Percentiles rank a stretch among this genome's conserved stretches.
Evolutionary conservation across 2,113 vertebrate species (phyloP).

Genomic region (Himantopus leucocephalus): DNA sequence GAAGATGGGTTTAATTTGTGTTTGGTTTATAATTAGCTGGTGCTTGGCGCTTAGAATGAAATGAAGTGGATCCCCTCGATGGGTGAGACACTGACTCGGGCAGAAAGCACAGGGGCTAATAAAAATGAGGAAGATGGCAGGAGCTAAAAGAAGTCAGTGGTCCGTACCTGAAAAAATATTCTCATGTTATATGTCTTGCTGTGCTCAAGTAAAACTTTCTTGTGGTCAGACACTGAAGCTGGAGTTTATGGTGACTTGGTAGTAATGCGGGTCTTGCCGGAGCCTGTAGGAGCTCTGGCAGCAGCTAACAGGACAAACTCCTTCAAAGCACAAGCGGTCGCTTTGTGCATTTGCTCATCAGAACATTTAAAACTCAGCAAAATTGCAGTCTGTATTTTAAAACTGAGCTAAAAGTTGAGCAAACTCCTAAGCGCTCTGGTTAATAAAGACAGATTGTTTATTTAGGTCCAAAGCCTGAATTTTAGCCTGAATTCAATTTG

Average conservation of each 20-base stretch:
- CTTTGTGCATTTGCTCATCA: background rate
- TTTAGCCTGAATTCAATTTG: background rate
- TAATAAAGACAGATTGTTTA: background rate
- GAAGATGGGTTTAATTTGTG: slow-evolving; percentile 58
- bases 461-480: background rate
- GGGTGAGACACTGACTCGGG: background rate
- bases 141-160: background rate
- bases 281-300: background rate
- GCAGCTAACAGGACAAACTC: background rate
- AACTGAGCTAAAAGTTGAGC: background rate
- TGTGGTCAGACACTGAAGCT: background rate
- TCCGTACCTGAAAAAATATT: background rate
- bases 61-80: slow-evolving; percentile 26
- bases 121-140: background rate
- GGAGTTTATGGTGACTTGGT: background rate
- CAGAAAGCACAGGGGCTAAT: background rate
- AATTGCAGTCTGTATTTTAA: background rate
- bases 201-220: background rate
- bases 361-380: background rate
- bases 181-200: background rate
- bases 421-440: background rate
- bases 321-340: background rate
- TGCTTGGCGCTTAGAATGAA: slow-evolving; percentile 30
- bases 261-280: background rate
- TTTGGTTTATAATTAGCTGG: slow-evolving; percentile 60